phyloP scores from a whole-genome alignment of 2,797 vertebrate genomes.

The Cheirogaleus major region DNA sequence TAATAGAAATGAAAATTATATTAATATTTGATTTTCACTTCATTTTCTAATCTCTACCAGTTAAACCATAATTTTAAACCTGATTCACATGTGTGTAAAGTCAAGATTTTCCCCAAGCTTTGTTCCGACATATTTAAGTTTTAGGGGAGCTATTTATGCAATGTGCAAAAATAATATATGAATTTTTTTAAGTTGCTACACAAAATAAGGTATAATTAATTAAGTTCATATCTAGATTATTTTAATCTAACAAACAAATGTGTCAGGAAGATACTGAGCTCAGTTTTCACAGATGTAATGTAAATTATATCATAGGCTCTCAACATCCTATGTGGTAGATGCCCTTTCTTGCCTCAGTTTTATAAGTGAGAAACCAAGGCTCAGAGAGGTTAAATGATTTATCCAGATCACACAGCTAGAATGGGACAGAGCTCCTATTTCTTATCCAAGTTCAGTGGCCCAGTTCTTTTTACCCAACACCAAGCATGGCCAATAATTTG shows the following conservation, averaged over 20 bases:
- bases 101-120: not conserved
- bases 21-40: slow-evolving; percentile 35
- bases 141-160: not conserved
- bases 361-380: not conserved
- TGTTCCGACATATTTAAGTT: not conserved
- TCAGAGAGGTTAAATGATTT: slow-evolving; percentile 30
- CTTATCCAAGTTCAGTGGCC: not conserved
- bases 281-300: not conserved
- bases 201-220: not conserved
- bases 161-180: not conserved
- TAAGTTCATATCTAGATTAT: slow-evolving; percentile 5
- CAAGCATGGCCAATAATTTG: not conserved
- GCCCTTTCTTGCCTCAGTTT: not conserved
- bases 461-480: not conserved
- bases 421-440: not conserved
- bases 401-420: not conserved
- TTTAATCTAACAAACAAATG: slow-evolving; percentile 28
- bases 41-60: slow-evolving; percentile 21
- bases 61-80: slow-evolving; percentile 1
- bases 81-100: not conserved
- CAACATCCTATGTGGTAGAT: not conserved
- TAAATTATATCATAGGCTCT: slow-evolving; percentile 1
- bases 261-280: not conserved
- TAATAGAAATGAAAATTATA: not conserved
- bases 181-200: not conserved